Evolutionary conservation across 35 echinoderm and acorn worm genomes (phyloP), one percentile per base, ranked within the genome.

Genomic region (Nesometra sesokonis): DNA sequence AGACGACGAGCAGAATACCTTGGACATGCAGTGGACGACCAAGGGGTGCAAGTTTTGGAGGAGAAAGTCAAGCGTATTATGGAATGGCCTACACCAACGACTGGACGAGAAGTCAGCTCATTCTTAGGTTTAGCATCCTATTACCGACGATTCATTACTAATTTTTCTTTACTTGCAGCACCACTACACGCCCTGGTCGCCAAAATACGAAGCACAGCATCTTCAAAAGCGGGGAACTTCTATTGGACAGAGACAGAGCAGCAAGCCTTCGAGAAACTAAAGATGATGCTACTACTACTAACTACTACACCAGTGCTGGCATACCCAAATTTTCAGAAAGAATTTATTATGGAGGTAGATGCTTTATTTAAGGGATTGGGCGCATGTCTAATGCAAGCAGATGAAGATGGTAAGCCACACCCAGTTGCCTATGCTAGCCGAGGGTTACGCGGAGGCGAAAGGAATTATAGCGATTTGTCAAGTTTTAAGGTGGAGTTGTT

Each of bases 401-500:
- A 76, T 43, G 39, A 43, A 34, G 85, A 77, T 33, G 85, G 85
- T 4, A 77, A 77, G 7, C 85, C 77, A 11, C 85, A 86, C 17
- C 47, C 85, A 33, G 35, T 86, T 13, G 85, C 57, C 3, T 86
- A 77, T 86, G 85, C 85, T 19, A 86, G 85, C 77, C 85, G 85
- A 0, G 85, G 85, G 4, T 76, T 86, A 11, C 29, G 76, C 13
- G 85, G 85, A 77, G 76, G 47, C 35, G 85, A 86, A 17, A 77
- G 34, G 33, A 77, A 35, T 19, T 78, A 86, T 35, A 33, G 17
- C 17, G 76, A 86, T 32, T 86, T 86, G 23, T 86, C 85, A 11
- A 86, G 85, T 86, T 77, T 86, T 37, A 77, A 86, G 29, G 13
- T 86, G 17, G 85, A 86, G 34, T 33, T 86, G 15, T 34, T 86